Evolutionary conservation across 1,140 invertebrate species (phyloP).

Genomic region (Apis mellifera): DNA sequence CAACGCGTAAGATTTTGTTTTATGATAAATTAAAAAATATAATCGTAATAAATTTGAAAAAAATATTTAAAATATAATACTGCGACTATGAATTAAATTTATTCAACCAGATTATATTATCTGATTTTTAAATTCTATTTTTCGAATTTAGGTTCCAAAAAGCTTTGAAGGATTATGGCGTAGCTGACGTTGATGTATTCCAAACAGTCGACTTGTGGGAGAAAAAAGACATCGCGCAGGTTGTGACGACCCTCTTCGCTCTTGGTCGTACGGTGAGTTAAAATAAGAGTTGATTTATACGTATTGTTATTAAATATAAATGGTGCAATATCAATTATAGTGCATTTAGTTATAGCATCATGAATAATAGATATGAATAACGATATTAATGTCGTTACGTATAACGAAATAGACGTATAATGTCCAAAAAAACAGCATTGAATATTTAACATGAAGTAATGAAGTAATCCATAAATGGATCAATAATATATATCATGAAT

Average conservation of each 20-base stretch:
- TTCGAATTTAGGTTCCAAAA: conserved; percentile 90
- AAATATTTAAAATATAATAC: neutral
- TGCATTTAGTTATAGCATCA: too few relatives aligned
- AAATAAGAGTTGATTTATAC: neutral
- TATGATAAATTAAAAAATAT: neutral
- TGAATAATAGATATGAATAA: too few relatives aligned
- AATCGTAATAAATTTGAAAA: neutral
- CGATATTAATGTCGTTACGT: too few relatives aligned
- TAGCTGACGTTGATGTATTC: conserved; percentile 94
- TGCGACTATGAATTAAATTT: too few relatives aligned
- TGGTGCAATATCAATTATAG: too few relatives aligned
- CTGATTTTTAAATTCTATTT: neutral
- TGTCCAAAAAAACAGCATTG: too few relatives aligned
- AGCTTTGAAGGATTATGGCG: conserved; percentile 92
- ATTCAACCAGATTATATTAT: too few relatives aligned
- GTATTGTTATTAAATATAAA: neutral
- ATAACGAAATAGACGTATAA: too few relatives aligned
- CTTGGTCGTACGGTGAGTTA: conserved; percentile 91
- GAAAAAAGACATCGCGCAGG: conserved; percentile 94
- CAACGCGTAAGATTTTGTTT: conserved; percentile 85
- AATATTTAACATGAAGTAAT: too few relatives aligned
- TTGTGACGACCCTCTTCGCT: conserved; percentile 93
- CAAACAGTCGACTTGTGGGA: conserved; percentile 97
- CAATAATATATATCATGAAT: too few relatives aligned
- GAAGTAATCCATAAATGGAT: too few relatives aligned